Evolutionary conservation across 2,797 vertebrate species (phyloP), one percentile per base, ranked within the genome.

Genomic region (Erpetoichthys calabaricus): DNA sequence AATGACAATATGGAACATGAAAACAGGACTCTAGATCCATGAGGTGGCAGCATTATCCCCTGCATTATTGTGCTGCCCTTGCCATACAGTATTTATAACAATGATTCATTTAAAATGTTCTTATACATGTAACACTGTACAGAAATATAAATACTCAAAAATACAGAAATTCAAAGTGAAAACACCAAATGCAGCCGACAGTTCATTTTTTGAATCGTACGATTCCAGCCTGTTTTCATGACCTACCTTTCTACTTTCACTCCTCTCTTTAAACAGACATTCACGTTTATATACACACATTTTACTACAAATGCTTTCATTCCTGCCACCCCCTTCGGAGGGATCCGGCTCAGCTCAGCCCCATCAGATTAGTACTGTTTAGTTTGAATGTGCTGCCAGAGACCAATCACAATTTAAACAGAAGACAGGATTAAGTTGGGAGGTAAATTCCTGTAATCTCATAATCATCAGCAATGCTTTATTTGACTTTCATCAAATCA

Each of bases 401-500:
- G 68, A 74, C 80, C 77, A 81, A 81, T 79, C 75, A 72, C 81
- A 80, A 79, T 73, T 69, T 76, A 78, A 84, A 82, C 75, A 66
- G 57, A 69, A 70, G 66, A 70, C 68, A 67, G 74, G 75, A 80
- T 83, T 80, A 79, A 79, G 68, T 74, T 79, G 80, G 72, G 80
- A 80, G 76, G 80, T 80, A 77, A 81, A 81, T 82, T 82, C 71
- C 71, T 75, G 72, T 81, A 75, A 78, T 82, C 78, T 76, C 72
- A 74, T 80, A 79, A 82, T 76, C 76, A 65, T 62, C 68, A 73
- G 67, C 71, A 73, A 72, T 71, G 74, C 77, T 74, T 71, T 75
- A 65, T 84, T 84, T 83, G 78, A 78, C 77, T 80, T 81, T 76
- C 75, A 78, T 80, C 77, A 79, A 79, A 79, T 63, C 70, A 69